phyloP scores from a whole-genome alignment of 2,888 invertebrate species.

The Lithophane semibrunnea region DNA sequence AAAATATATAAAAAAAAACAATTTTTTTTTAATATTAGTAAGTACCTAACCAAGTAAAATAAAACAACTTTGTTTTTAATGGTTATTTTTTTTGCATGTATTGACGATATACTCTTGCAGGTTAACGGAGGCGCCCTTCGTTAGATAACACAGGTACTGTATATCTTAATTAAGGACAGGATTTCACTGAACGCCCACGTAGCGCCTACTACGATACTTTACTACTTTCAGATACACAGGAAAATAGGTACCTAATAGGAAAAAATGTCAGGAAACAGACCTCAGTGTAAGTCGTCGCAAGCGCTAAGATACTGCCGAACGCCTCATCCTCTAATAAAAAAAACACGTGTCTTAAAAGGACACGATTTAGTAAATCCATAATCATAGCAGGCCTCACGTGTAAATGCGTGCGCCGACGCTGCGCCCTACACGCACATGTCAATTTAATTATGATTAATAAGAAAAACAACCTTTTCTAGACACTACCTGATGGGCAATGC shows the following conservation, averaged over 20 bases:
- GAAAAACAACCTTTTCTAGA: constrained; percentile 26
- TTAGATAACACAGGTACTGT: too few species aligned
- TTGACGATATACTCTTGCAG: too few species aligned
- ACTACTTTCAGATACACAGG: too few species aligned
- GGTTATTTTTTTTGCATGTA: too few species aligned
- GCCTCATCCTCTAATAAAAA: neutral
- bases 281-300: neutral
- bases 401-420: constrained; percentile 28
- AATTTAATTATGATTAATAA: constrained; percentile 49
- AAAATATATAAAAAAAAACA: too few species aligned
- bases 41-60: too few species aligned
- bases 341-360: constrained; percentile 3
- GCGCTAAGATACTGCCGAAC: neutral
- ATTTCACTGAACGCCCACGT: too few species aligned
- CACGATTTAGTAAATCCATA: constrained; percentile 2
- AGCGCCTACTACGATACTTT: too few species aligned
- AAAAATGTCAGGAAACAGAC: neutral
- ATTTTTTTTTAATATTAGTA: too few species aligned
- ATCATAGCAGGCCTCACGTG: constrained; percentile 46
- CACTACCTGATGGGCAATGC: constrained; percentile 19
- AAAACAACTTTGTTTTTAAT: too few species aligned
- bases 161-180: neutral
- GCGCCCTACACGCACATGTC: constrained; percentile 14
- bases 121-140: too few species aligned
- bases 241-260: neutral